Evolutionary conservation across 2,113 vertebrate genomes (phyloP).

Genomic region (Dasyurus viverrinus): DNA sequence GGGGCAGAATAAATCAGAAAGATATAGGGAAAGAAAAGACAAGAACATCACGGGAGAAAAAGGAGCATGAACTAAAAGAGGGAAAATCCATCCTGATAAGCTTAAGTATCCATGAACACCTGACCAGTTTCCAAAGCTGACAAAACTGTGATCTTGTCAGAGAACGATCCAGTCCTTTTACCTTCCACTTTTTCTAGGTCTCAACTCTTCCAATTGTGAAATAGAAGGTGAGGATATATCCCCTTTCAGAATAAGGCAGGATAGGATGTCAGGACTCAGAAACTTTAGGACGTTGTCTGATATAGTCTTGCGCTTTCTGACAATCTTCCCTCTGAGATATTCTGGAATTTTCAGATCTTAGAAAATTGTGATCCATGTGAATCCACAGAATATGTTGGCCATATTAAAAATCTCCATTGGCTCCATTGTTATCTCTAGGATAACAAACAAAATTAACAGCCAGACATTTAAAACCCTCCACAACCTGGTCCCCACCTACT

Average conservation of each 20-base stretch:
- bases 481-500: not conserved
- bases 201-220: not conserved
- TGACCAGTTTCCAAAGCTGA: not conserved
- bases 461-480: not conserved
- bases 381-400: not conserved
- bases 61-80: not conserved
- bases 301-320: not conserved
- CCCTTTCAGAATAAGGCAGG: not conserved
- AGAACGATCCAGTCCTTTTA: not conserved
- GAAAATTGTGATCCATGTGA: not conserved
- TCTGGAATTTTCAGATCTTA: not conserved
- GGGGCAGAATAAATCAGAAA: not conserved
- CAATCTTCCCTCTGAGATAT: not conserved
- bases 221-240: not conserved
- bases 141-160: not conserved
- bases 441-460: not conserved
- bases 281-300: not conserved
- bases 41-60: not conserved
- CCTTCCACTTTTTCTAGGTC: not conserved
- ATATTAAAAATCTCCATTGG: not conserved
- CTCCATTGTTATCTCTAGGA: not conserved
- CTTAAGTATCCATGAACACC: not conserved
- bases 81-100: not conserved
- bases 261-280: not conserved
- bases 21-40: not conserved